Percentiles rank a stretch among this genome's conserved stretches.
Evolutionary conservation across 2,113 vertebrate species (phyloP).

Genomic region (Spilogale gracilis): DNA sequence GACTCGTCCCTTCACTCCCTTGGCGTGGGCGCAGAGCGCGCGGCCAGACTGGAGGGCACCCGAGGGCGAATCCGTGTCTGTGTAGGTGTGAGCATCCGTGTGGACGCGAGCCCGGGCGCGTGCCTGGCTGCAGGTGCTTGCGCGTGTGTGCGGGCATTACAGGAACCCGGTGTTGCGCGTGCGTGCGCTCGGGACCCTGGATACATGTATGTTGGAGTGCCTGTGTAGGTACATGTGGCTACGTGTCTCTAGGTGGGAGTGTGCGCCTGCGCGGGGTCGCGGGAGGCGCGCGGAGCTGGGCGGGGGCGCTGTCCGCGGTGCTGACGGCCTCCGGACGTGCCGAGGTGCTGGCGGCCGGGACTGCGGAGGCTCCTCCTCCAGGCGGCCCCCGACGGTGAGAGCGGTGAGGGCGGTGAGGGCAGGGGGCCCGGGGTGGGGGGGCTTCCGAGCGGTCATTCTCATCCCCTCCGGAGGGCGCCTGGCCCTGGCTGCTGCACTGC

Average conservation of each 20-base stretch:
- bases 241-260: background rate
- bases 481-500: slow-evolving; percentile 11
- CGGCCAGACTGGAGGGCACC: slow-evolving; percentile 61
- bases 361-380: slow-evolving; percentile 52
- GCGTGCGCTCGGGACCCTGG: slow-evolving; percentile 32
- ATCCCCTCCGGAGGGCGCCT: background rate
- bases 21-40: background rate
- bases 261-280: slow-evolving; percentile 67
- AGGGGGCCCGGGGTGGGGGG: background rate
- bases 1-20: background rate
- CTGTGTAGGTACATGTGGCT: slow-evolving; percentile 47
- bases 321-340: slow-evolving; percentile 40
- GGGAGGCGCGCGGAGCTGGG: background rate
- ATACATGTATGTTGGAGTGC: slow-evolving; percentile 58
- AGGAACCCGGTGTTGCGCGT: slow-evolving; percentile 50
- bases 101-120: slow-evolving; percentile 36
- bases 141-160: slow-evolving; percentile 37
- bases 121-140: slow-evolving; percentile 62
- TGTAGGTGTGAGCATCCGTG: background rate
- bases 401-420: background rate
- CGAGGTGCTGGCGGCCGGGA: background rate
- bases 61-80: slow-evolving; percentile 16
- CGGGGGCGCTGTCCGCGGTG: slow-evolving; percentile 75
- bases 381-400: background rate
- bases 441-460: background rate